Base-by-base conservation (phyloP, 2,797 vertebrate species). In the Florisuga fusca region DNA sequence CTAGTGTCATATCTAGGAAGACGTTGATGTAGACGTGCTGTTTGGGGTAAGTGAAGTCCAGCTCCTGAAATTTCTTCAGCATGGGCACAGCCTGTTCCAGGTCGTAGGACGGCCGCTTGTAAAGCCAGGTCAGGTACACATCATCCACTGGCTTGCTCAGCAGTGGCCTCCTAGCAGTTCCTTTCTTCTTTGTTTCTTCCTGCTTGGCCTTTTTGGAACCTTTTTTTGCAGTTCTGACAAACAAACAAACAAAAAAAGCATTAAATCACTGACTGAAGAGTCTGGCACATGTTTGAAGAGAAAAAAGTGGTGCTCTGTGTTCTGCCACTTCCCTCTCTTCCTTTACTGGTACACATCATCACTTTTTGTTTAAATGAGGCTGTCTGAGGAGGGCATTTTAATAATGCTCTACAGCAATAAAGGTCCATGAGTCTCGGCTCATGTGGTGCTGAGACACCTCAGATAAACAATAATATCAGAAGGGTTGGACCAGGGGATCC, bases 1-100 rank as follows among this genome's bases (percentile, higher is more conserved):
- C 98, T 71, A 98, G 97, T 2, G 98, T 96, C 98, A 99, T 99
- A 94, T 99, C 98, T n/a, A 99, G 97, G 86, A 81, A 98, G 20
- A 99, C 97, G 2, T 98, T 98, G 16, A 99, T 82, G 75, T 98
- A 99, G 27, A 99, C 93, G 1, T 96, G 95, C 94, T 99, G 99
- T 21, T 95, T 89, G 55, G 93, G 97, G 61, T 97, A 14, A 1
- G 98, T 98, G 92, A 99, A 99, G 73, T 99, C 99, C 94, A 99
- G 92, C 53, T 84, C 25, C 92, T 99, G 99, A 91, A 98, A 99
- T 7, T 79, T 98, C 97, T 99, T 99, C 36, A 99, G 98, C 98
- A 99, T 97, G 25, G 97, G 95, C 68, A 99, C 59, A 38, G 99
- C 98, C 31, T 97, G 96, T 1, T 95, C 94, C 5, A 96, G 88